Percentiles rank a stretch among this genome's conserved stretches.
These are phyloP conservation scores for Calcarius ornatus DNA, from an alignment of 2,113 vertebrate species.

Conservation along the genomic window DNA sequence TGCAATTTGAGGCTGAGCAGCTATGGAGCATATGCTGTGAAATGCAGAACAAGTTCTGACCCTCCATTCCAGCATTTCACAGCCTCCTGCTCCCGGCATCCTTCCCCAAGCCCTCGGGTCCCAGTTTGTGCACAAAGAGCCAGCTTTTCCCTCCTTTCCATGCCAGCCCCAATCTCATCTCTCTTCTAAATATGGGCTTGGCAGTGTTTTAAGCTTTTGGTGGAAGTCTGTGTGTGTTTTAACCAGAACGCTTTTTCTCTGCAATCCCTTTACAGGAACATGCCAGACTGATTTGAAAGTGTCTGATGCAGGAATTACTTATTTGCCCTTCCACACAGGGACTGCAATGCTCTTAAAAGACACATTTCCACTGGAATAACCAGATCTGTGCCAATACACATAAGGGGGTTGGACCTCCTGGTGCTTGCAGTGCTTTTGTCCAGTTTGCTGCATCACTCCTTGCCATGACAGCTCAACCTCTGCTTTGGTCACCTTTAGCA, in stretches of 20 bases:
- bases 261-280: not conserved
- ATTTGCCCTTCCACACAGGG: not conserved
- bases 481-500: not conserved
- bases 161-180: constrained; percentile 14
- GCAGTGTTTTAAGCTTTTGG: not conserved
- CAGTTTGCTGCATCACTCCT: not conserved
- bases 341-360: not conserved
- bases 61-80: constrained; percentile 1
- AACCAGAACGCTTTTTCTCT: not conserved
- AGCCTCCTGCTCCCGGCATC: not conserved
- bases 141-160: not conserved
- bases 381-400: fast-evolving
- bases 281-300: not conserved
- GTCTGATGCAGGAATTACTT: not conserved
- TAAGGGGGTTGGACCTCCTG: not conserved
- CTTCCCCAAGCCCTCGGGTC: not conserved
- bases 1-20: not conserved
- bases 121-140: not conserved
- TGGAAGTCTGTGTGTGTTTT: not conserved
- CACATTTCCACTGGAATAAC: not conserved
- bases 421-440: not conserved
- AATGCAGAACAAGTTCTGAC: not conserved
- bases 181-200: constrained; percentile 7
- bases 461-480: not conserved
- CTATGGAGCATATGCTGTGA: not conserved